These are phyloP conservation scores for Taphrorychus bicolor DNA, from an alignment of 2,888 invertebrate genomes.

Conservation along the genomic window DNA sequence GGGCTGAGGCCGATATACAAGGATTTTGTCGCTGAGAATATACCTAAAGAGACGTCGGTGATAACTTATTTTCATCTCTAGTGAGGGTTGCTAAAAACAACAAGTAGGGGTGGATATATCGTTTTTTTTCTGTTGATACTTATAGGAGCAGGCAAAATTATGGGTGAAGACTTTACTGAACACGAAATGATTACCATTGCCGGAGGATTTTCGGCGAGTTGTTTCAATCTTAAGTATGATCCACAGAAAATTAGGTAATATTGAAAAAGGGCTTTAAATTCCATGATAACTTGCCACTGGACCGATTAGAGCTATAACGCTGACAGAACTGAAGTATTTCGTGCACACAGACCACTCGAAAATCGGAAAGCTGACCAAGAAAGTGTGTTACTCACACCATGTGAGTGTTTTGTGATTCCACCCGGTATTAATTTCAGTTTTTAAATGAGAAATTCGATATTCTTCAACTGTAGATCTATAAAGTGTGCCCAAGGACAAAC, in stretches of 20 bases:
- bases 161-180: constrained; percentile 75
- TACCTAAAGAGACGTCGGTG: constrained; percentile 58
- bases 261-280: not conserved
- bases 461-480: no score
- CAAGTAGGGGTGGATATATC: no score
- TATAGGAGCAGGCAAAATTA: no score
- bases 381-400: constrained; percentile 69
- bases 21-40: constrained; percentile 76
- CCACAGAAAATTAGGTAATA: constrained; percentile 60
- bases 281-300: not conserved
- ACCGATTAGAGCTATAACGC: constrained; percentile 68
- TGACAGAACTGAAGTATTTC: constrained; percentile 72
- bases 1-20: constrained; percentile 75
- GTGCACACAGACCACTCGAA: constrained; percentile 65
- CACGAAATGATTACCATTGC: constrained; percentile 83
- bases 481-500: no score
- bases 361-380: constrained; percentile 65
- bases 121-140: no score
- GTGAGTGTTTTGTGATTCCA: no score
- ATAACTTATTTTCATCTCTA: constrained; percentile 59
- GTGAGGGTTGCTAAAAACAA: no score
- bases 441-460: no score
- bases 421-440: no score
- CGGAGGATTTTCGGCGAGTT: constrained; percentile 73
- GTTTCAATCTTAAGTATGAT: constrained; percentile 60